Base-by-base conservation (phyloP, 2,888 invertebrate species). In the Ennomos quercinarius region DNA sequence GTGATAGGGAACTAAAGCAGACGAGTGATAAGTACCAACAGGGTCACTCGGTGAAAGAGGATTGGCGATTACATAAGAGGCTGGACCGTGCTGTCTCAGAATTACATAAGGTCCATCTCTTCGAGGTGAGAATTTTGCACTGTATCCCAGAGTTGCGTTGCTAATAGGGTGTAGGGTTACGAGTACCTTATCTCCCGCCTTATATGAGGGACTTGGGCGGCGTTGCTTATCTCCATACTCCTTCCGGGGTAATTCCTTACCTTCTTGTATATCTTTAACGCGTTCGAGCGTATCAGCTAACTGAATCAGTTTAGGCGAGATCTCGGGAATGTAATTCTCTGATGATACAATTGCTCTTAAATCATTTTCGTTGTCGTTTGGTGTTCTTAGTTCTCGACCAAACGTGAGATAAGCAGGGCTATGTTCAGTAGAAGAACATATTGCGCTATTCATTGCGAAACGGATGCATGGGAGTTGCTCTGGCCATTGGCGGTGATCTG, bases 391-490 rank as follows among this genome's bases (percentile, higher is more conserved):
- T 34, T 67, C 57, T 0, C 67, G 36, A 1, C 62, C 67, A 36
- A 69, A 69, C 0, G 66, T 69, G 0, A 69, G 10, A 37, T 58
- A 67, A 0, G 65, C 61, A 0, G 65, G 61, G 0, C 57, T 54
- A 10, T 44, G 35, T 0, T 49, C 36, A 1, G 64, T 69, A 9
- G 52, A 37, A 0, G 5, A 36, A 10, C 34, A 9, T 0, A 0
- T 12, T 8, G 64, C 41, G 0, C 55, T 47, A 10, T 70, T 70
- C 65, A 69, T 65, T 8, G 67, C 64, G 5, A 66, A 69, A 0
- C 67, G 57, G 0, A 69, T 60, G 0, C 9, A 12, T 0, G 69
- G 61, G 1, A 69, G 13, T 0, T 41, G 36, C 0, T 48, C 53
- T 2, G 17, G 8, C 66, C 70, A 68, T n/a, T 0, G 10, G 0